phyloP scores from a whole-genome alignment of 2,888 invertebrate genomes.

The Tuberolachnus salignus region DNA sequence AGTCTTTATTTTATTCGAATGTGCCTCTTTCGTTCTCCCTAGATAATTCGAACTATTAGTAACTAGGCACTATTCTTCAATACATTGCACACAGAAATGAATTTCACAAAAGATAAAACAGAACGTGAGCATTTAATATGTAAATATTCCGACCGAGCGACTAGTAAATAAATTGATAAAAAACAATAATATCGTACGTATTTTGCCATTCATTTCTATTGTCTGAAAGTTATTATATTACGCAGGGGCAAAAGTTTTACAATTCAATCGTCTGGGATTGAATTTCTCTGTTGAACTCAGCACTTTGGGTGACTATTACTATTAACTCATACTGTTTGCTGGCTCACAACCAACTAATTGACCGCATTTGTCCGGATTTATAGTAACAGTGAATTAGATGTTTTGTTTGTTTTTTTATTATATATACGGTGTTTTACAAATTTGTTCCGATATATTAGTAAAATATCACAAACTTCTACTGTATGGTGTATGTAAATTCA shows the following conservation, averaged over 20 bases:
- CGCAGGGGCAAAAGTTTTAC: slow-evolving; percentile 17
- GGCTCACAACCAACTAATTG: slow-evolving; percentile 31
- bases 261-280: slow-evolving; percentile 28
- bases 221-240: slow-evolving; percentile 3
- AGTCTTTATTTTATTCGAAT: too few relatives aligned
- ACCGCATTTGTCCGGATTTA: slow-evolving; percentile 20
- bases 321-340: slow-evolving; percentile 12
- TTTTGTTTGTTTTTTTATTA: background rate
- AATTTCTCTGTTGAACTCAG: slow-evolving; percentile 8
- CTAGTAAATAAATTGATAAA: background rate
- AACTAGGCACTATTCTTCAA: background rate
- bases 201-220: background rate
- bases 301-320: slow-evolving; percentile 19
- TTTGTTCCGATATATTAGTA: background rate
- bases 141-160: background rate
- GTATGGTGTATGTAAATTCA: background rate
- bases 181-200: background rate
- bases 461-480: background rate
- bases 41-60: too few relatives aligned
- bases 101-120: background rate
- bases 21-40: too few relatives aligned
- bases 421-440: background rate
- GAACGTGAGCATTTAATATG: background rate
- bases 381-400: background rate
- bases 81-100: background rate